Percentiles rank a stretch among this genome's conserved stretches.
Evolutionary conservation across 2,113 vertebrate genomes (phyloP).

Genomic region (Oriolus oriolus): DNA sequence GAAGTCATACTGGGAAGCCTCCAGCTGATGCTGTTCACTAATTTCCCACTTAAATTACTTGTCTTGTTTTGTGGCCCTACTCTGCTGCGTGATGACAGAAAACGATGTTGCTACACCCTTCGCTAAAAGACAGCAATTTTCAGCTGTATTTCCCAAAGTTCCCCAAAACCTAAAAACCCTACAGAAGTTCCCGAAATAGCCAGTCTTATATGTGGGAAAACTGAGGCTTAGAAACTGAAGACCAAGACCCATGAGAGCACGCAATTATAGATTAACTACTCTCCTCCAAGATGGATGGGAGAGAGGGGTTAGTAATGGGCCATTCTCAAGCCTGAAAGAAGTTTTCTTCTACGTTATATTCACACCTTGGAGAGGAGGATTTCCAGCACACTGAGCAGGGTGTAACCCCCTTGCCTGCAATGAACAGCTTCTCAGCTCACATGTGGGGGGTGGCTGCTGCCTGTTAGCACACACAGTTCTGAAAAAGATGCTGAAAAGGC

Average conservation of each 20-base stretch:
- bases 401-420: rapidly evolving
- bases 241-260: not conserved
- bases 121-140: not conserved
- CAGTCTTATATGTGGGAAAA: not conserved
- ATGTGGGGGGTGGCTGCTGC: rapidly evolving
- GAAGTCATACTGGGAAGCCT: not conserved
- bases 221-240: not conserved
- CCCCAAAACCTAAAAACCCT: not conserved
- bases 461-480: not conserved
- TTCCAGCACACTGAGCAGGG: not conserved
- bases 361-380: not conserved
- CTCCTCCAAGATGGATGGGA: not conserved
- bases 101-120: not conserved
- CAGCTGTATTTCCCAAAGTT: not conserved
- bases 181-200: not conserved
- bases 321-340: not conserved
- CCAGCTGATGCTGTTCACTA: not conserved
- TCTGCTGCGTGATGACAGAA: not conserved
- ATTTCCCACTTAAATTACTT: not conserved
- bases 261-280: not conserved
- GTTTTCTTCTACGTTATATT: not conserved
- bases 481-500: not conserved
- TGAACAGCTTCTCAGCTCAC: not conserved
- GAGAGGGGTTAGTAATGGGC: not conserved
- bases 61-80: not conserved